Evolutionary conservation across 2,888 invertebrate genomes (phyloP), one percentile per base, ranked within the genome.

Genomic region (Mactromeris polynyma): DNA sequence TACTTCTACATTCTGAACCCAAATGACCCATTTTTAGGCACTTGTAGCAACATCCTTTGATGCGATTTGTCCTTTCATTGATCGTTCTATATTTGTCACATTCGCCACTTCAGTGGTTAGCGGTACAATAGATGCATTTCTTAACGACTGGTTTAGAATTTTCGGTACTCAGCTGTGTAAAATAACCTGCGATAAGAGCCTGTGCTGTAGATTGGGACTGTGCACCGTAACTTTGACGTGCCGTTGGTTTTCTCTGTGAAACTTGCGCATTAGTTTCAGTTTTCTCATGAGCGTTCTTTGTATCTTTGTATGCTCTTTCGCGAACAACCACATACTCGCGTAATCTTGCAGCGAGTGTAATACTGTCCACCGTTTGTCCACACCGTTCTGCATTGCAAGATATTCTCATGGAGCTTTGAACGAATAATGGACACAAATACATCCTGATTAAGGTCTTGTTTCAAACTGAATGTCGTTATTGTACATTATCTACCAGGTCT

Each of bases 381-480:
- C n/a, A 33, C 86, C 86, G 14, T 88, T 88, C 46, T 83, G 85
- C 21, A 88, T 88, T 83, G 85, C 87, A 85, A 38, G 14, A 83
- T 79, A 31, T 83, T 73, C n/a, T 58, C 73, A 33, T 87, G 90
- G 6, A 85, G 38, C 42, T 82, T 90, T 46, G 87, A 78, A 19
- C 73, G 54, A 14, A 90, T 78, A 38, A 90, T 80, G 36, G 87
- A 87, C 31, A 89, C 81, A 42, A 87, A 87, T 21, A 89, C 46
- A 84, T 83, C 81, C 73, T 89, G 87, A 51, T 89, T 81, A 1
- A 78, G 36, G 46, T 84, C 64, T 42, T 87, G 81, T 17, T 81
- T 19, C 6, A 85, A 64, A 73, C 84, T 81, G 33, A 17, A 54
- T 89, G 82, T 79, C 7, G 82, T 69, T 31, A n/a, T n/a, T n/a